These are phyloP conservation scores for Nibea coibor DNA, from an alignment of 2,113 vertebrate genomes.

Conservation along the genomic window DNA sequence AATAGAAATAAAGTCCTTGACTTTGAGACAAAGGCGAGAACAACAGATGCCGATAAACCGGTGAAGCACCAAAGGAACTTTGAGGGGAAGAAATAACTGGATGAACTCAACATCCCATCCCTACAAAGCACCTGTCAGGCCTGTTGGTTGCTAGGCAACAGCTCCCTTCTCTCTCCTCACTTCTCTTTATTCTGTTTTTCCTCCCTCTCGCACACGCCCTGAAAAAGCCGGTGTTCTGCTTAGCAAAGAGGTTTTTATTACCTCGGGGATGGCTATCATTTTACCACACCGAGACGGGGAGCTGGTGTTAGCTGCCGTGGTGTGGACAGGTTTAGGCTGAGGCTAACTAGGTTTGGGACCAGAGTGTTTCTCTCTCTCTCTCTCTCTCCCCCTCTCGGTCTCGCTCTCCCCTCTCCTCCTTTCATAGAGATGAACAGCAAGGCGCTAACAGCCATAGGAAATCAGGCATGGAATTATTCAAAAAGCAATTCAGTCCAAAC, in stretches of 20 bases:
- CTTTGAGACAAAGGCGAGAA: slow-evolving; percentile 10
- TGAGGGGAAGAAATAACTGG: slow-evolving; percentile 31
- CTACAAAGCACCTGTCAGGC: slow-evolving; percentile 66
- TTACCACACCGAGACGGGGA: slow-evolving; percentile 8
- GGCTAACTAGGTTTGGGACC: slow-evolving; percentile 56
- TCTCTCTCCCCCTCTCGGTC: background rate
- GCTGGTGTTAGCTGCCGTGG: slow-evolving; percentile 36
- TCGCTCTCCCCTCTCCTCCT: background rate
- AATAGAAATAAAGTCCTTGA: background rate
- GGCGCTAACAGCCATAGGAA: slow-evolving; percentile 72
- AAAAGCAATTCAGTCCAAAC: slow-evolving; percentile 73
- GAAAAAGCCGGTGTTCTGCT: slow-evolving; percentile 57
- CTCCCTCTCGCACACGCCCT: background rate
- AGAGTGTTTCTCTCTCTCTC: slow-evolving; percentile 1
- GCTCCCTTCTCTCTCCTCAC: slow-evolving; percentile 49
- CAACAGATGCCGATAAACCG: slow-evolving; percentile 22
- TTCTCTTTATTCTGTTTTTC: slow-evolving; percentile 19
- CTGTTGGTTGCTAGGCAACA: slow-evolving; percentile 74
- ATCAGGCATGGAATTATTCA: slow-evolving; percentile 78
- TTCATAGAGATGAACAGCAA: slow-evolving; percentile 57
- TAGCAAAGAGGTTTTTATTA: slow-evolving; percentile 48
- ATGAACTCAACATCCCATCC: slow-evolving; percentile 63
- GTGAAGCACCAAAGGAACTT: background rate
- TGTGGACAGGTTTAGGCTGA: slow-evolving; percentile 58
- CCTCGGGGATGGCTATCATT: slow-evolving; percentile 44